phyloP scores from a whole-genome alignment of 2,888 invertebrate species.

The Isoperla grammatica region DNA sequence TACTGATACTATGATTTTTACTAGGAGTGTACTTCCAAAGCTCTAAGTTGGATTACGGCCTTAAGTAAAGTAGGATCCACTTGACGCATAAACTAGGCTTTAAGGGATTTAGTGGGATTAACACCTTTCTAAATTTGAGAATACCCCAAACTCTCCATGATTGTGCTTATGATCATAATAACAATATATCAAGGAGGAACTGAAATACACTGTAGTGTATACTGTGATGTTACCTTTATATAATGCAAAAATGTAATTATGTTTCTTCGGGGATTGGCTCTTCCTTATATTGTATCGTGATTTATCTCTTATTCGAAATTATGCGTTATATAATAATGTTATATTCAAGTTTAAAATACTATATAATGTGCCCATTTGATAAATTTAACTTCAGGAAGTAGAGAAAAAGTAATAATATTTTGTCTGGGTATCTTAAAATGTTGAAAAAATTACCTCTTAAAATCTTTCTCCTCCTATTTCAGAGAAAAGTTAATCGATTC shows the following conservation, averaged over 20 bases:
- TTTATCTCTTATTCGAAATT: no score
- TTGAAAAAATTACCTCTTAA: neutral
- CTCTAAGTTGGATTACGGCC: neutral
- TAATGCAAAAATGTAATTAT: neutral
- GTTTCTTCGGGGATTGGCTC: no score
- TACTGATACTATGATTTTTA: neutral
- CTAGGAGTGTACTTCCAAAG: slow-evolving; percentile 6
- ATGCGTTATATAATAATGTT: no score
- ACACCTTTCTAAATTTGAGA: slow-evolving; percentile 4
- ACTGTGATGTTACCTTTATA: neutral
- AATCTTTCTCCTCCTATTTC: slow-evolving; percentile 1
- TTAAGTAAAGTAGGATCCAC: neutral
- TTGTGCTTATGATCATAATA: neutral
- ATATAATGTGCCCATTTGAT: no score
- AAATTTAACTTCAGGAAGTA: no score
- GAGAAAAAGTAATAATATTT: no score
- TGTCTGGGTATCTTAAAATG: neutral
- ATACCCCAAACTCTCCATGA: no score
- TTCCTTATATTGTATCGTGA: no score
- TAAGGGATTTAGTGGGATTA: slow-evolving; percentile 10
- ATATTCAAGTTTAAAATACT: no score
- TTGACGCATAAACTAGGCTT: slow-evolving; percentile 9
- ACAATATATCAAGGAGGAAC: neutral
- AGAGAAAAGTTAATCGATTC: slow-evolving; percentile 13
- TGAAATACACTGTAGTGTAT: neutral